phyloP scores from a whole-genome alignment of 2,888 invertebrate genomes.

The Pollenia labialis region DNA sequence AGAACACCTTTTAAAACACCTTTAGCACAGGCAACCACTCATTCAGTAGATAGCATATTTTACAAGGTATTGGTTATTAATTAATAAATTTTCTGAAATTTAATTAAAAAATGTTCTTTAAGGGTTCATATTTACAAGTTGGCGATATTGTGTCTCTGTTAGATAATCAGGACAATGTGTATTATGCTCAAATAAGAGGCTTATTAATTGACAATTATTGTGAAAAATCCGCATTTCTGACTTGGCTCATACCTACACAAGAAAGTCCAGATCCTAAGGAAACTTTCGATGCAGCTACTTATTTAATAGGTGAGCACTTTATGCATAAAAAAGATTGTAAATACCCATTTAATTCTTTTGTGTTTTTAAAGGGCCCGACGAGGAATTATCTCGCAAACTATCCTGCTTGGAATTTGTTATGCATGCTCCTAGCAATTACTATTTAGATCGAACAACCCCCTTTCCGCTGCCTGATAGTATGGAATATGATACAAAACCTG shows the following conservation, averaged over 20 bases:
- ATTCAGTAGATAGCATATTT: slow-evolving; percentile 91
- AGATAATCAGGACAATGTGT: slow-evolving; percentile 90
- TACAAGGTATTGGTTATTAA: slow-evolving; percentile 85
- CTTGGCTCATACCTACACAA: slow-evolving; percentile 95
- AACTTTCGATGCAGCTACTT: slow-evolving; percentile 94
- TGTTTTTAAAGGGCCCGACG: slow-evolving; percentile 90
- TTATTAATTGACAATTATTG: slow-evolving; percentile 96
- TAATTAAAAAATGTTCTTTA: not conserved
- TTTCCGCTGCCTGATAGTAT: slow-evolving; percentile 87
- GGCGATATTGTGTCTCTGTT: slow-evolving; percentile 95
- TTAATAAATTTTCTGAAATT: not conserved
- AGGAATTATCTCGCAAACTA: slow-evolving; percentile 93
- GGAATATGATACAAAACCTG: slow-evolving; percentile 85
- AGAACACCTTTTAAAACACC: slow-evolving; percentile 92
- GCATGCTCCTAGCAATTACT: slow-evolving; percentile 97
- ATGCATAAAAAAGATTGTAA: not conserved
- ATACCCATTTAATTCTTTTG: not conserved
- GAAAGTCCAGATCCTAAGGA: slow-evolving; percentile 91
- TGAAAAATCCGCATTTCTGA: slow-evolving; percentile 95
- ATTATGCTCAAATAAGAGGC: slow-evolving; percentile 95
- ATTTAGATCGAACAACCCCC: slow-evolving; percentile 90
- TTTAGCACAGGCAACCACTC: slow-evolving; percentile 91
- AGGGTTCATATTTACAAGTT: slow-evolving; percentile 90
- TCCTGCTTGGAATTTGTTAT: slow-evolving; percentile 96
- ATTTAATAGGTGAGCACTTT: slow-evolving; percentile 89